phyloP scores from a whole-genome alignment of 2,797 vertebrate species.

The Pangasius krempfi region DNA sequence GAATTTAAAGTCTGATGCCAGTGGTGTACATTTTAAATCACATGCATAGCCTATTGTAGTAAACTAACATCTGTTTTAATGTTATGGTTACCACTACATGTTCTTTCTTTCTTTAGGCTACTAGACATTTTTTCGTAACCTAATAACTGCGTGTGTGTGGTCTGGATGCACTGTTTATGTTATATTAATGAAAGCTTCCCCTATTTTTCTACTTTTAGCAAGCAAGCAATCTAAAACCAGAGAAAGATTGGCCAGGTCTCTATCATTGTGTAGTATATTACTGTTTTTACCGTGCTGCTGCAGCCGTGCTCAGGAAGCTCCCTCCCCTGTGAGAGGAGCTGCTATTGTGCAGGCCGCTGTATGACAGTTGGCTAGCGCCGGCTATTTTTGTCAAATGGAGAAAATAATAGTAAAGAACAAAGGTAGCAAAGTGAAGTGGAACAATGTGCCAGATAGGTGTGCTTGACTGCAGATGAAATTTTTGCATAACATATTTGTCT shows the following conservation, averaged over 20 bases:
- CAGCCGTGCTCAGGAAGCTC: constrained; percentile 69
- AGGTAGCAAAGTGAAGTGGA: constrained; percentile 54
- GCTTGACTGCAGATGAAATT: constrained; percentile 12
- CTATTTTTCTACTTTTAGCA: constrained; percentile 24
- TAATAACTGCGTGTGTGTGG: not conserved
- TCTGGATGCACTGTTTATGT: not conserved
- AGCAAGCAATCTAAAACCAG: constrained; percentile 3
- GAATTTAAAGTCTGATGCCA: not conserved
- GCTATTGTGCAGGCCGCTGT: constrained; percentile 70
- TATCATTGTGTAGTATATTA: constrained; percentile 52
- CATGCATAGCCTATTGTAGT: not conserved
- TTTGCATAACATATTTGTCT: constrained; percentile 20
- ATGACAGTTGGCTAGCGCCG: constrained; percentile 52
- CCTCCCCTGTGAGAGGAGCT: constrained; percentile 60
- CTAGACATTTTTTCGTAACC: not conserved
- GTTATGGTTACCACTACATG: not conserved
- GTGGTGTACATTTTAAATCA: not conserved
- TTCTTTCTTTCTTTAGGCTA: not conserved
- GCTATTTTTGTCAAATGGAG: constrained; percentile 70
- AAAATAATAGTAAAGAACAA: constrained; percentile 66
- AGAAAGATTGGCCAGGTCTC: constrained; percentile 29
- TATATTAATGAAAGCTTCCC: constrained; percentile 24
- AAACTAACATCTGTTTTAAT: not conserved
- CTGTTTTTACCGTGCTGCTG: constrained; percentile 54
- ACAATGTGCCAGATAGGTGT: constrained; percentile 51